These are phyloP conservation scores for Tiliacea citrago DNA, from an alignment of 2,888 invertebrate species.

Conservation along the genomic window DNA sequence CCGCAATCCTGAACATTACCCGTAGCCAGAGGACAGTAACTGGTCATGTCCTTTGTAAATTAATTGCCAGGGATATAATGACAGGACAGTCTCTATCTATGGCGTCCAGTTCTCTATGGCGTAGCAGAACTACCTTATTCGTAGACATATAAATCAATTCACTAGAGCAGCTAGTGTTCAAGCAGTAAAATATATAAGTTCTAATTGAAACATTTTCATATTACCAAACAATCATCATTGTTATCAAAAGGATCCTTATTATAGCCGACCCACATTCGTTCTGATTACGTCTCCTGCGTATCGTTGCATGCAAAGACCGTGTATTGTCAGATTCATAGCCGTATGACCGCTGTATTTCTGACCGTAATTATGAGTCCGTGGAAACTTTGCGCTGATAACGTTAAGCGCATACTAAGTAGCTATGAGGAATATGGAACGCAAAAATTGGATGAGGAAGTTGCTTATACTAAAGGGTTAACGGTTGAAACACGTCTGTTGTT, in stretches of 20 bases:
- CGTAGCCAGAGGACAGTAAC: too few relatives aligned
- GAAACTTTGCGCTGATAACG: conserved; percentile 60
- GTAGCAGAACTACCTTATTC: neutral
- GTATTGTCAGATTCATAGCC: conserved; percentile 71
- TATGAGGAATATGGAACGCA: conserved; percentile 46
- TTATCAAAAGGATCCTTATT: neutral
- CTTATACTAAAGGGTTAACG: conserved; percentile 1
- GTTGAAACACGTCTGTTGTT: conserved; percentile 3
- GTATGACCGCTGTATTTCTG: conserved; percentile 68
- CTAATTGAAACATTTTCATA: neutral
- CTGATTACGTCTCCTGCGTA: conserved; percentile 36
- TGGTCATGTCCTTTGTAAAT: too few relatives aligned
- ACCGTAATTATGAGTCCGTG: conserved; percentile 65
- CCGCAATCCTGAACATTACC: too few relatives aligned
- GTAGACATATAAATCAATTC: neutral
- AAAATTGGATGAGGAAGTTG: conserved; percentile 57
- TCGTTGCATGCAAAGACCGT: conserved; percentile 80
- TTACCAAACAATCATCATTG: neutral
- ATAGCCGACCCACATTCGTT: conserved; percentile 30
- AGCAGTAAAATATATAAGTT: neutral
- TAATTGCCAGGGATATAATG: too few relatives aligned
- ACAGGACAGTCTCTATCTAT: too few relatives aligned
- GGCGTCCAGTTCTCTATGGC: too few relatives aligned
- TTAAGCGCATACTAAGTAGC: conserved; percentile 63
- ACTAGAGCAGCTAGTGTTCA: neutral